These are phyloP conservation scores for Danio kyathit DNA, from an alignment of 2,797 vertebrate genomes.

Conservation along the genomic window DNA sequence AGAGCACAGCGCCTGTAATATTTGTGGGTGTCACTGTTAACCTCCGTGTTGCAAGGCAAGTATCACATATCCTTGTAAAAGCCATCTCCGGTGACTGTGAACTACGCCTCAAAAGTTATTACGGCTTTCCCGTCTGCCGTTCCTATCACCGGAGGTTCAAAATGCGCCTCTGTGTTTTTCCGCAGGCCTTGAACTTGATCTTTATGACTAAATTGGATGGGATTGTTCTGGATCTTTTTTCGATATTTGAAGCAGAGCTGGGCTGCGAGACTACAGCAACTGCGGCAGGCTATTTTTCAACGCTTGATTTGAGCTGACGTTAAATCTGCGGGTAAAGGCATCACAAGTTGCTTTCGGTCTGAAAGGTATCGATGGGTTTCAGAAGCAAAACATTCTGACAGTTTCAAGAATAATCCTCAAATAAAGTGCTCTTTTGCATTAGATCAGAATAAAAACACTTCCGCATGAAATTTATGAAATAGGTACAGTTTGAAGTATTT, in stretches of 20 bases:
- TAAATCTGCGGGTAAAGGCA: constrained; percentile 28
- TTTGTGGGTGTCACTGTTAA: constrained; percentile 47
- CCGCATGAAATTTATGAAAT: not conserved
- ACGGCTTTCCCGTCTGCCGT: not conserved
- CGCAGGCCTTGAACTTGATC: constrained; percentile 25
- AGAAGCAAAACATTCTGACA: constrained; percentile 5
- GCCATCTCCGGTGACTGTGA: constrained; percentile 46
- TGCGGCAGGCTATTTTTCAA: constrained; percentile 17
- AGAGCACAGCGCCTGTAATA: constrained; percentile 44
- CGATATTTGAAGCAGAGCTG: constrained; percentile 8
- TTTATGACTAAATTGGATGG: constrained; percentile 33
- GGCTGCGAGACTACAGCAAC: not conserved
- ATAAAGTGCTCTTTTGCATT: not conserved
- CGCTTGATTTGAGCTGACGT: constrained; percentile 27
- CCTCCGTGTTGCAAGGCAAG: constrained; percentile 41
- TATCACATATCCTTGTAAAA: constrained; percentile 52
- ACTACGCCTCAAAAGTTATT: constrained; percentile 14
- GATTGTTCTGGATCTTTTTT: constrained; percentile 32
- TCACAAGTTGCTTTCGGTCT: constrained; percentile 11
- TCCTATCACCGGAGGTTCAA: constrained; percentile 23
- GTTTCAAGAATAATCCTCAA: constrained; percentile 11
- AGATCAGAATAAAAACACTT: not conserved
- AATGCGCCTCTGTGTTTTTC: constrained; percentile 29
- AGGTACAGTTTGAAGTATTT: not conserved
- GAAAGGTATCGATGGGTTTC: not conserved